Evolutionary conservation across 2,797 vertebrate species (phyloP), one percentile per base, ranked within the genome.

Genomic region (Silurus aristotelis): DNA sequence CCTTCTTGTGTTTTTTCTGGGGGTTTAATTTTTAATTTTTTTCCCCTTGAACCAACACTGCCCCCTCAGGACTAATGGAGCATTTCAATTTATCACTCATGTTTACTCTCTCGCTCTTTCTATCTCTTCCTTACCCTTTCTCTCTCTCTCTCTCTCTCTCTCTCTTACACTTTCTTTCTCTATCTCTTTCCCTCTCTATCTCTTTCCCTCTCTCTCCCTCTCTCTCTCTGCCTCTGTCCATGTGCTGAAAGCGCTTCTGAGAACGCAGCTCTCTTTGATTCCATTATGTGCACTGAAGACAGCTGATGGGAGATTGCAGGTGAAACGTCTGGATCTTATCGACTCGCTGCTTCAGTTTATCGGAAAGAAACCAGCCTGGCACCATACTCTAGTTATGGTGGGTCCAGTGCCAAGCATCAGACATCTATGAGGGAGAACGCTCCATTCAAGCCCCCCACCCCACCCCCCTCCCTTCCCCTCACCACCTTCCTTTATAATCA

Each of bases 251-350:
- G 56, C 7, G 52, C 38, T 78, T 86, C 66, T 79, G 81, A 80
- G 73, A 79, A 60, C 3, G 27, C 48, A 5, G 27, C 76, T 80
- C 73, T 80, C 73, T 86, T 71, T 78, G 52, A 83, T 86, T 83
- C 82, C 75, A 83, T 83, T 83, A 86, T 72, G 80, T 66, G 73
- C 64, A 72, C 25, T 63, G 64, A 71, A 83, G 72, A 83, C 81
- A 83, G 75, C 81, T 66, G 82, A 83, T 73, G 67, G 75, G 80
- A 79, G 81, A 83, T 86, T 76, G 67, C 75, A 83, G 85, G 67
- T 86, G 81, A 86, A 86, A 55, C 67, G 82, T 79, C 76, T 75
- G 78, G 68, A 75, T 56, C 71, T 73, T 84, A 81, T 82, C 46
- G 72, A 85, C 83, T 63, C 43, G 60, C 25, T 48, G 60, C 82